Percentiles rank a stretch among this genome's conserved stretches.
Conservation (phyloP, 2,113 vertebrate species). For the Petrocephalus microphthalmus region DNA sequence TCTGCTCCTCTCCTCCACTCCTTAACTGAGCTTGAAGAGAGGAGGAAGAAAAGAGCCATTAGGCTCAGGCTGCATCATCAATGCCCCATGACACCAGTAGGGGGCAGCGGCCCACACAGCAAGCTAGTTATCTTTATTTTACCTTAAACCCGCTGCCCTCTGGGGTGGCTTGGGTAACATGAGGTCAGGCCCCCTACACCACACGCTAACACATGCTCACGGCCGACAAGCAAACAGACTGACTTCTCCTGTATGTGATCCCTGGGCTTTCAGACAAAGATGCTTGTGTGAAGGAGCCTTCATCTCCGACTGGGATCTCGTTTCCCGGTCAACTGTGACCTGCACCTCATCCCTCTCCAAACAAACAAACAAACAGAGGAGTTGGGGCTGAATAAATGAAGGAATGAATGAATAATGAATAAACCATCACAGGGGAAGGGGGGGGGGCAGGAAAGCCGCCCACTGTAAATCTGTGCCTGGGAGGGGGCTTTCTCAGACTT, state of each 20-base stretch:
- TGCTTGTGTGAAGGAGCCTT: neutral
- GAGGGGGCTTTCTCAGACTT: constrained; percentile 36
- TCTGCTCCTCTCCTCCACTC: neutral
- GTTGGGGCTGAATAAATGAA: constrained; percentile 23
- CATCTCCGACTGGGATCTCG: neutral
- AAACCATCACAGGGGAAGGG: neutral
- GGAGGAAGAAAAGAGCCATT: neutral
- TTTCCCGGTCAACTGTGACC: neutral
- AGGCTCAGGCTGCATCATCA: neutral
- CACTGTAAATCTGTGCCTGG: neutral
- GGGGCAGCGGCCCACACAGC: neutral
- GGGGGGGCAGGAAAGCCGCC: neutral
- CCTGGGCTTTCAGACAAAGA: neutral
- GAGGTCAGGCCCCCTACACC: neutral
- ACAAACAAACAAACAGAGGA: constrained; percentile 3
- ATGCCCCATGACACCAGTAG: neutral
- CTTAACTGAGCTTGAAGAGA: neutral
- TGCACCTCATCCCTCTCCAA: neutral
- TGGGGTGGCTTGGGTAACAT: neutral
- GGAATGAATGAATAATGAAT: constrained; percentile 47
- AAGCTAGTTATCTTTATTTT: neutral
- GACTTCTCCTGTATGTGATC: neutral
- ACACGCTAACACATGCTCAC: neutral
- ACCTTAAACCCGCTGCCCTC: neutral
- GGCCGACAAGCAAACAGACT: neutral